phyloP scores from a whole-genome alignment of 2,888 invertebrate species.

The Diplazon laetatorius region DNA sequence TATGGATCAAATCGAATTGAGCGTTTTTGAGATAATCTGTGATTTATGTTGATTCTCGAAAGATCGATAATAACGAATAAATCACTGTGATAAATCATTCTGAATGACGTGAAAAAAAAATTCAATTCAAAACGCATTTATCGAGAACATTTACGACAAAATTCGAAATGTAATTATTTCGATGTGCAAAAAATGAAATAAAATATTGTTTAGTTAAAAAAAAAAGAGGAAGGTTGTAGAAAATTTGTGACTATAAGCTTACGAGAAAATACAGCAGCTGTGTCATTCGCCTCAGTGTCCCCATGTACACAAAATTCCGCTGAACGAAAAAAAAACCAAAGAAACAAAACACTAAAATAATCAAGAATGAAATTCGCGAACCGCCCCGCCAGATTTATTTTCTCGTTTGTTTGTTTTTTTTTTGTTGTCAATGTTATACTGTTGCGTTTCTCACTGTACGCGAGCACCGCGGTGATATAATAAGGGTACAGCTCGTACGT shows the following conservation, averaged over 20 bases:
- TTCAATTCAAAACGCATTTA: too few relatives aligned
- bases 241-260: neutral
- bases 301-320: neutral
- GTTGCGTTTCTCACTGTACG: conserved; percentile 44
- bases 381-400: conserved; percentile 16
- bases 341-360: conserved; percentile 2
- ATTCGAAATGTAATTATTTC: too few relatives aligned
- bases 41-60: too few relatives aligned
- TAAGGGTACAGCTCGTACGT: conserved; percentile 59
- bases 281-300: neutral
- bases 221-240: neutral
- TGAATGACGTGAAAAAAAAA: too few relatives aligned
- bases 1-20: too few relatives aligned
- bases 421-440: conserved; percentile 40
- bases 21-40: too few relatives aligned
- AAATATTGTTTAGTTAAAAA: neutral
- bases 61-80: too few relatives aligned
- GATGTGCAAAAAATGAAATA: neutral
- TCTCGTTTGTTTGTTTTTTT: conserved; percentile 33
- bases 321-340: neutral
- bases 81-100: too few relatives aligned
- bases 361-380: conserved; percentile 40
- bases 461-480: conserved; percentile 57
- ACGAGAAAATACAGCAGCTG: neutral
- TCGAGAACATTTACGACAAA: too few relatives aligned